Evolutionary conservation across 2,888 invertebrate species (phyloP).

Genomic region (Steinernema scapterisci): DNA sequence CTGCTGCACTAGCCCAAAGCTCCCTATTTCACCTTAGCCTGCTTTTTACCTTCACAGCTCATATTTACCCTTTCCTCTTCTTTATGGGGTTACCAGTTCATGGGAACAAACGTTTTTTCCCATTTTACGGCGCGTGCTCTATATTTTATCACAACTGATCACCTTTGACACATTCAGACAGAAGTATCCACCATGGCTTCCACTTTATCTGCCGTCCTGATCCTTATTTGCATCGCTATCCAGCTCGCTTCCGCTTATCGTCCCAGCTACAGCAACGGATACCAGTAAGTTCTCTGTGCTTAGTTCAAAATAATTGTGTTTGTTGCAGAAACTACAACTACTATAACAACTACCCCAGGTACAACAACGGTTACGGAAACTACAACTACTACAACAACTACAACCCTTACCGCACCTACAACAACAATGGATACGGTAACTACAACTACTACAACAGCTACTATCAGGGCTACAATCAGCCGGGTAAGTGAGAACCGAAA

Average conservation of each 20-base stretch:
- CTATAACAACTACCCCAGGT: conserved; percentile 1
- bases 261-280: conserved; percentile 10
- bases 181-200: background rate
- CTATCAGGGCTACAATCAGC: conserved; percentile 2
- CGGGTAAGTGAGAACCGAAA: no score
- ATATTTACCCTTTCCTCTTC: background rate
- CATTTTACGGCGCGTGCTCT: conserved; percentile 12
- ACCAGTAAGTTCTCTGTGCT: background rate
- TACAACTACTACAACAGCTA: conserved; percentile 27
- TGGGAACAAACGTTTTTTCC: conserved; percentile 7
- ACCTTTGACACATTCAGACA: background rate
- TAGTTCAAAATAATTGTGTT: no score
- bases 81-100: background rate
- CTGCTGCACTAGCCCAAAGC: background rate
- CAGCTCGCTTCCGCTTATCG: background rate
- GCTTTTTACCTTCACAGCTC: background rate
- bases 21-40: background rate
- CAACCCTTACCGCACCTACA: conserved; percentile 21
- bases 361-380: conserved; percentile 23
- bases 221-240: background rate
- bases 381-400: conserved; percentile 27
- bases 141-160: background rate
- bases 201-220: background rate
- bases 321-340: background rate
- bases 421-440: conserved; percentile 19